Percentiles rank a stretch among this genome's conserved stretches.
phyloP scores from a whole-genome alignment of 2,888 invertebrate genomes.

The Temnothorax ravouxi region DNA sequence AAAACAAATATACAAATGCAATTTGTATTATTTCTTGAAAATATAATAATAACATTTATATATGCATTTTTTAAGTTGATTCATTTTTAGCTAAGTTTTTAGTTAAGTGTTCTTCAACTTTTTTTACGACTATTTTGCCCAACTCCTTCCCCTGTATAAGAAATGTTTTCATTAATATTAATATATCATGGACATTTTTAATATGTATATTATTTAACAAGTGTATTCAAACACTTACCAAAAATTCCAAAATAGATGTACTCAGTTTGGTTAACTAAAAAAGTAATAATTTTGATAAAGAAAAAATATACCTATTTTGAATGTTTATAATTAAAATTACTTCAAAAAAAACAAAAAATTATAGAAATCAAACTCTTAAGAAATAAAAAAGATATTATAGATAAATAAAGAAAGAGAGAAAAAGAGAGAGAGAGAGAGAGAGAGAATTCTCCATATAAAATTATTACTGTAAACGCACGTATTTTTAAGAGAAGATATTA shows the following conservation, averaged over 20 bases:
- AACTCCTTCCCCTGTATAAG: background rate
- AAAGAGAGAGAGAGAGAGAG: no score
- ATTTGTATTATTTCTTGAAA: background rate
- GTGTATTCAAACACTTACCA: background rate
- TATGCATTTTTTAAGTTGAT: background rate
- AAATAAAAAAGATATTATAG: background rate
- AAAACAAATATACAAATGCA: background rate
- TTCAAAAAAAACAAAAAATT: background rate
- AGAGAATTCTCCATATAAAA: no score
- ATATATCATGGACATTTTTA: background rate
- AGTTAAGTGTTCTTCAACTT: accelerated
- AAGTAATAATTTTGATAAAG: background rate
- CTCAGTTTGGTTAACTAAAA: background rate
- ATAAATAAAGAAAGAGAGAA: no score
- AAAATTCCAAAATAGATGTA: no score
- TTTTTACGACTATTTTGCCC: accelerated
- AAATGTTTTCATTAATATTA: background rate
- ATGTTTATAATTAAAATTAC: background rate
- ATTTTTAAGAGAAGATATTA: no score
- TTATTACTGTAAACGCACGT: no score
- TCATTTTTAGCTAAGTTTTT: background rate
- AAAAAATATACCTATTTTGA: background rate
- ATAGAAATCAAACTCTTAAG: background rate
- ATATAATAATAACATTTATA: background rate
- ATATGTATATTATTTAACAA: background rate